Conservation (phyloP, 2,113 vertebrate genomes). For the Scopus umbretta region DNA sequence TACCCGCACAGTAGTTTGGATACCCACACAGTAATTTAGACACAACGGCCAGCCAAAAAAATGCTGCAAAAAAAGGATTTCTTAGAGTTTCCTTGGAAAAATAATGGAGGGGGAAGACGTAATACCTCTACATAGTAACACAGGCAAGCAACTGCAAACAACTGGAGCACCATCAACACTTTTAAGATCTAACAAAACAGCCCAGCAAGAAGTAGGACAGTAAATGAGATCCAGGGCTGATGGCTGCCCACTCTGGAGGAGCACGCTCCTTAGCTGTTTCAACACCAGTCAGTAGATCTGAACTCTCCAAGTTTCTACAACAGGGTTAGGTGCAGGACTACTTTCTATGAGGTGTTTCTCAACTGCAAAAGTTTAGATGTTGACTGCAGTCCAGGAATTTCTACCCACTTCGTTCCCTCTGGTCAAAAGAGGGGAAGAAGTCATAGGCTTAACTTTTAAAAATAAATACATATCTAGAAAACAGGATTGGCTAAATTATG, state of each 20-base stretch:
- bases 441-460: background rate
- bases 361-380: background rate
- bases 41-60: background rate
- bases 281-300: background rate
- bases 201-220: background rate
- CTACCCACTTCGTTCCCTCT: background rate
- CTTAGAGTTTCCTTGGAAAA: background rate
- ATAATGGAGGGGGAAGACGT: background rate
- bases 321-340: background rate
- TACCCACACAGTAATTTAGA: background rate
- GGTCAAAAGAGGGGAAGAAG: background rate
- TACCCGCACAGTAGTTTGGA: background rate
- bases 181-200: background rate
- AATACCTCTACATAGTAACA: background rate
- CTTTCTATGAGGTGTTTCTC: background rate
- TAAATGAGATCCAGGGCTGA: background rate
- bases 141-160: background rate
- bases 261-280: background rate
- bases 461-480: background rate
- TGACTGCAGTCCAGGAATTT: background rate
- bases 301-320: background rate
- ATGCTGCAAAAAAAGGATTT: background rate
- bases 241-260: background rate
- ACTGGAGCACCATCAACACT: background rate
- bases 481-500: background rate